Evolutionary conservation across 2,888 invertebrate species (phyloP).

Genomic region (Dasypogon diadema): DNA sequence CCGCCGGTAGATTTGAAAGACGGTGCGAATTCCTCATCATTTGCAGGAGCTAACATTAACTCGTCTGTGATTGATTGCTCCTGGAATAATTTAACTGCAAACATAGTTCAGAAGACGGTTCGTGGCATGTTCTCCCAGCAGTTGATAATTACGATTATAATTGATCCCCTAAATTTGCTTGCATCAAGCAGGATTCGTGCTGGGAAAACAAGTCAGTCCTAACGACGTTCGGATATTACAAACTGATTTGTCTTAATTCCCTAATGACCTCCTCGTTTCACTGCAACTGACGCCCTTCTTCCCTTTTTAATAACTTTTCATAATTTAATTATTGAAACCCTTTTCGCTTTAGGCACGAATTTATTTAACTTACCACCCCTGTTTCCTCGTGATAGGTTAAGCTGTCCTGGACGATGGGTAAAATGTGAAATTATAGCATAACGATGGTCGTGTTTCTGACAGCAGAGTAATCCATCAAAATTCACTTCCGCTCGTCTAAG

Average conservation of each 20-base stretch:
- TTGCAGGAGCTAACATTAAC: constrained; percentile 30
- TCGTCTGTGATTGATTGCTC: constrained; percentile 38
- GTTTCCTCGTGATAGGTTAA: neutral
- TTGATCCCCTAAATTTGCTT: constrained; percentile 14
- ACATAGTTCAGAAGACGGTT: neutral
- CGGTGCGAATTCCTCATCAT: constrained; percentile 2
- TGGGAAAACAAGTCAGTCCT: constrained; percentile 3
- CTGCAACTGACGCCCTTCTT: constrained; percentile 27
- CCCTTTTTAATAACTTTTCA: constrained; percentile 42
- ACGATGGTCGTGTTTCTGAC: constrained; percentile 33
- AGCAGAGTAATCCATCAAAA: constrained; percentile 26
- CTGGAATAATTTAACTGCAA: constrained; percentile 32
- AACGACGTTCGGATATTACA: neutral
- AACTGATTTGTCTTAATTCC: constrained; percentile 17
- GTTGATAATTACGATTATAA: constrained; percentile 22
- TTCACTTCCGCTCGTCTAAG: neutral
- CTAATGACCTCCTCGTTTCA: constrained; percentile 7
- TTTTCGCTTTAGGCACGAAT: neutral
- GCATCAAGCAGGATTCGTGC: neutral
- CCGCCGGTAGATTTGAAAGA: constrained; percentile 12
- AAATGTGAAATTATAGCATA: neutral
- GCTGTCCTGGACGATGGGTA: constrained; percentile 21
- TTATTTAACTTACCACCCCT: constrained; percentile 14
- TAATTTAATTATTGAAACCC: constrained; percentile 45
- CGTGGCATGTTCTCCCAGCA: neutral